phyloP scores from a whole-genome alignment of 2,113 vertebrate species.

The Eubucco bourcierii region DNA sequence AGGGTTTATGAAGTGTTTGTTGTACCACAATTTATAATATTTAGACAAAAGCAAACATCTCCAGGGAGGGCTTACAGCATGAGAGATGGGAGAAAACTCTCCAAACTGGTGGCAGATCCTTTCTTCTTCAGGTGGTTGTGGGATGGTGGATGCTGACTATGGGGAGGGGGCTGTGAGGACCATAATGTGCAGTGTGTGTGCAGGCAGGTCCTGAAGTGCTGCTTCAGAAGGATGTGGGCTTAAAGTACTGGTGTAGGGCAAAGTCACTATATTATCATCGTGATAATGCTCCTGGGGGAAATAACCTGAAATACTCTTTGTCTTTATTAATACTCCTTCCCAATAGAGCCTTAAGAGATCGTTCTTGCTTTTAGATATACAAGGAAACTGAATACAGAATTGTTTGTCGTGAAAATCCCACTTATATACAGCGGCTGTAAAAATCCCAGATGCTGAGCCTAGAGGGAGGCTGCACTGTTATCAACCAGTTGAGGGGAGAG shows the following conservation, averaged over 20 bases:
- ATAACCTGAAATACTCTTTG: conserved; percentile 3
- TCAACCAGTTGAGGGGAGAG: not conserved
- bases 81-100: not conserved
- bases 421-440: conserved; percentile 27
- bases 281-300: not conserved
- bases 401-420: conserved; percentile 61
- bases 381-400: conserved; percentile 22
- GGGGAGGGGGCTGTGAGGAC: not conserved
- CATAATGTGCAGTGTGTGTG: rapidly evolving
- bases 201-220: not conserved
- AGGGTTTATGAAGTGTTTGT: conserved; percentile 25
- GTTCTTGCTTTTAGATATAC: conserved; percentile 12
- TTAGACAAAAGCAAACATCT: conserved; percentile 43
- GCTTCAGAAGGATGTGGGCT: not conserved
- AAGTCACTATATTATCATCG: not conserved
- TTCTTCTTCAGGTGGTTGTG: not conserved
- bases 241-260: not conserved
- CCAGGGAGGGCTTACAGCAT: conserved; percentile 30
- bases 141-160: not conserved
- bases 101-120: not conserved
- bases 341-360: conserved; percentile 33
- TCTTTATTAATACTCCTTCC: conserved; percentile 40
- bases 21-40: conserved; percentile 1
- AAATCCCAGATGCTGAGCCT: conserved; percentile 35
- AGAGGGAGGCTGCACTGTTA: conserved; percentile 11